A percentile compares a stretch with the other conserved stretches of the same genome.
These are phyloP conservation scores for Harpegnathos saltator DNA, from an alignment of 1,140 invertebrate genomes.

Conservation along the genomic window DNA sequence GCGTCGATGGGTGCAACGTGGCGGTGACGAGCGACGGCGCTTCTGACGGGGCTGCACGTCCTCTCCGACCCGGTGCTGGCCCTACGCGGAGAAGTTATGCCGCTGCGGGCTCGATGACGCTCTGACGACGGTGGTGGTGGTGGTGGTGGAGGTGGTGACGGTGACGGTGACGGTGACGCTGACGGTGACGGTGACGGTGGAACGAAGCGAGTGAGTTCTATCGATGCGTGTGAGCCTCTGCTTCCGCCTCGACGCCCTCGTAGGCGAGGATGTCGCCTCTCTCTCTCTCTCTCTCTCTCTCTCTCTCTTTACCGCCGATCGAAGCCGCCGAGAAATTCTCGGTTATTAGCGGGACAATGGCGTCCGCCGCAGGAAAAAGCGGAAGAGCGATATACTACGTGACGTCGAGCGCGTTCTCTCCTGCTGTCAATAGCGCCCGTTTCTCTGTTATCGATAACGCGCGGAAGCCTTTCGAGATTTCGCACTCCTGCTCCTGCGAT, in stretches of 20 bases:
- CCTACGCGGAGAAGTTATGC: constrained; percentile 67
- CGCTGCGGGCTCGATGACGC: constrained; percentile 73
- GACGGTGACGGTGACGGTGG: constrained; percentile 63
- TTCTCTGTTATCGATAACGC: constrained; percentile 46
- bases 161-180: constrained; percentile 70
- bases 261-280: constrained; percentile 16
- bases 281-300: neutral
- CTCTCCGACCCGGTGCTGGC: constrained; percentile 37
- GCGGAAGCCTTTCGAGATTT: neutral
- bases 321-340: constrained; percentile 22
- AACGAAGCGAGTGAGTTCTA: constrained; percentile 71
- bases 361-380: constrained; percentile 25
- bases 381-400: constrained; percentile 45
- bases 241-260: constrained; percentile 27
- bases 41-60: constrained; percentile 40
- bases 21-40: constrained; percentile 36
- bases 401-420: constrained; percentile 7
- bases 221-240: constrained; percentile 34
- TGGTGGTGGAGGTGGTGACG: constrained; percentile 65
- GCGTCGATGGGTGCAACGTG: constrained; percentile 64
- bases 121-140: constrained; percentile 51
- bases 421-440: constrained; percentile 24
- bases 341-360: constrained; percentile 29
- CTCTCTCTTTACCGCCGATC: neutral
- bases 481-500: neutral